Base-by-base conservation (phyloP, 2,797 vertebrate species). In the Notolabrus celidotus region DNA sequence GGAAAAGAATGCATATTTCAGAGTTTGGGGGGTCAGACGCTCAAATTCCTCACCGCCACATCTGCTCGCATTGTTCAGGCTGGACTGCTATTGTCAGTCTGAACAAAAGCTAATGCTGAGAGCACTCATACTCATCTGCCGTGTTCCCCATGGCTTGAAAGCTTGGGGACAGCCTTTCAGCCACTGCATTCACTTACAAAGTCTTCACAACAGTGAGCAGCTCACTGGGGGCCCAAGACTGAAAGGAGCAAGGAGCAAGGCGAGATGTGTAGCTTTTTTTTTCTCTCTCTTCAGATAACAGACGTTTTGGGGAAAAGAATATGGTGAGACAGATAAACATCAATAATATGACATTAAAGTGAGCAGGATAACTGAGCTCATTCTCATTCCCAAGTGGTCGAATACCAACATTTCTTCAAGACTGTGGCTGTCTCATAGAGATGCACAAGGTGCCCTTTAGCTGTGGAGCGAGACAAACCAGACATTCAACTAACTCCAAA, bases 31-130 rank as follows among this genome's bases (percentile, higher is more conserved):
- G 55, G 54, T 64, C 39, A 59, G n/a, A 42, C 16, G 69, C 50
- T 55, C 20, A 65, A 12, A 39, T 2, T 20, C 19, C n/a, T 29
- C 49, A 29, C 43, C n/a, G 45, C 7, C 9, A 10, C 22, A 31
- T 8, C 27, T 36, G 34, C 10, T 42, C 60, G 34, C 10, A 55
- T 67, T 63, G 45, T 71, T 71, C 53, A 64, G 33, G 33, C 41
- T 4, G 0, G 19, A 47, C 49, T 47, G 31, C 55, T 33, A 33
- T 42, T 54, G 23, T 53, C 22, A 58, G 36, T 47, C 15, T 0
- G 58, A 53, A 58, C 42, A 59, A 60, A 79, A 29, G 70, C 50
- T 23, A 27, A 61, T 38, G 52, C 36, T 34, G 6, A 0, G 15
- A 34, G 27, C 1, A 7, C 58, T 53, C 45, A 33, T 31, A 27